Evolutionary conservation across 2,113 vertebrate genomes (phyloP).

Genomic region (Ctenodactylus gundi): DNA sequence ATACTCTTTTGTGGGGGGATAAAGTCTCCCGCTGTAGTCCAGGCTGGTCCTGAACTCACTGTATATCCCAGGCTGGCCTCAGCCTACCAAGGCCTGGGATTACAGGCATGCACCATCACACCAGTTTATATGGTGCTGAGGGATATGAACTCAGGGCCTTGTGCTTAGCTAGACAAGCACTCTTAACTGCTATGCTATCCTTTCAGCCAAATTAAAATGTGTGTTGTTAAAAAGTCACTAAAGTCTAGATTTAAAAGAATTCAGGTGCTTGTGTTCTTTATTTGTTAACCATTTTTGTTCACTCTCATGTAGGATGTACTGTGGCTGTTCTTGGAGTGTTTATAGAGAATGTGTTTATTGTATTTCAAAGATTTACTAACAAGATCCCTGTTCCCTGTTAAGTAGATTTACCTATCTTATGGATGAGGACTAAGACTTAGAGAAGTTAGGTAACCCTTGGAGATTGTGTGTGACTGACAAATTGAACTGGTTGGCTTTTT

Average conservation of each 20-base stretch:
- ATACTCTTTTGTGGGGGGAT: not conserved
- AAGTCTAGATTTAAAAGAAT: slow-evolving; percentile 4
- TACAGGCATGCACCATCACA: too few species aligned
- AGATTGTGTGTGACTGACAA: not conserved
- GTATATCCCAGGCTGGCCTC: too few species aligned
- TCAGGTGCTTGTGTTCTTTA: not conserved
- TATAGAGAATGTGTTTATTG: not conserved
- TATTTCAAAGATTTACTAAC: not conserved
- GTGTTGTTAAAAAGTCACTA: not conserved
- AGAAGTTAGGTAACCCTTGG: not conserved
- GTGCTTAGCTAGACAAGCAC: too few species aligned
- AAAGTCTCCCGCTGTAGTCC: too few species aligned
- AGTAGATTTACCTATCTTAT: not conserved
- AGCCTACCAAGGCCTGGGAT: too few species aligned
- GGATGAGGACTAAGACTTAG: not conserved
- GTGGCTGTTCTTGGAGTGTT: not conserved
- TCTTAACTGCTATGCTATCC: too few species aligned
- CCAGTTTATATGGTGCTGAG: too few species aligned
- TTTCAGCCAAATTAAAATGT: not conserved
- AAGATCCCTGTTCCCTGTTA: not conserved
- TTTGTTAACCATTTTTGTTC: not conserved
- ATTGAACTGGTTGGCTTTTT: not conserved
- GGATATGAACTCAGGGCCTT: too few species aligned
- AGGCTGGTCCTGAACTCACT: too few species aligned
- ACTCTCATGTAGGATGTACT: not conserved